Percentiles rank a stretch among this genome's conserved stretches.
Evolutionary conservation across 2,888 invertebrate genomes (phyloP).

Genomic region (Ormyrus labotus): DNA sequence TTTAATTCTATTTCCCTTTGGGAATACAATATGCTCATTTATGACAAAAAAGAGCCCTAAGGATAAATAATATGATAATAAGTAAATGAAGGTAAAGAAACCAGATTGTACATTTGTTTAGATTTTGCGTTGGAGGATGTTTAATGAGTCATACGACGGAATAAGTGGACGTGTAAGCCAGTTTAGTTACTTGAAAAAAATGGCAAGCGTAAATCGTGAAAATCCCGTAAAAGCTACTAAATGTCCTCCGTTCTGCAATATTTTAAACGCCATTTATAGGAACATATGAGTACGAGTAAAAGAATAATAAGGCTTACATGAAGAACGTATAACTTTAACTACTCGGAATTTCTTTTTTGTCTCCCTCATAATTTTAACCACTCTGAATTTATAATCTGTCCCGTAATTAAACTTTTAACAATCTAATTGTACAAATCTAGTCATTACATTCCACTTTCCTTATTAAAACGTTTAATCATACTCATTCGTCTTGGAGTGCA

Average conservation of each 20-base stretch:
- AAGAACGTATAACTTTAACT: not conserved
- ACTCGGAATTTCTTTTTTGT: not conserved
- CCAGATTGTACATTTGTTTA: too few species aligned
- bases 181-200: not conserved
- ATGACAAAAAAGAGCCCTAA: too few species aligned
- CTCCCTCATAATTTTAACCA: not conserved
- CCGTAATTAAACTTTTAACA: not conserved
- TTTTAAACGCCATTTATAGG: not conserved
- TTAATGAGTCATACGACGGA: not conserved
- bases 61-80: too few species aligned
- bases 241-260: too few species aligned
- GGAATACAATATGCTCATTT: too few species aligned
- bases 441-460: not conserved
- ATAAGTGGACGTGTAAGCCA: not conserved
- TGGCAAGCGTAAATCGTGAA: slow-evolving; percentile 1
- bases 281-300: not conserved
- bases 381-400: not conserved
- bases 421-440: not conserved
- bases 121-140: not conserved
- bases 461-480: not conserved
- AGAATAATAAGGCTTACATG: not conserved
- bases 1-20: too few species aligned
- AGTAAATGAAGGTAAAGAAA: too few species aligned
- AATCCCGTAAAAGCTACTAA: not conserved
- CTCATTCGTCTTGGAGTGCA: not conserved